Percentiles rank a stretch among this genome's conserved stretches.
Conservation (phyloP, 1,140 invertebrate genomes). For the Bombus fervidus region DNA sequence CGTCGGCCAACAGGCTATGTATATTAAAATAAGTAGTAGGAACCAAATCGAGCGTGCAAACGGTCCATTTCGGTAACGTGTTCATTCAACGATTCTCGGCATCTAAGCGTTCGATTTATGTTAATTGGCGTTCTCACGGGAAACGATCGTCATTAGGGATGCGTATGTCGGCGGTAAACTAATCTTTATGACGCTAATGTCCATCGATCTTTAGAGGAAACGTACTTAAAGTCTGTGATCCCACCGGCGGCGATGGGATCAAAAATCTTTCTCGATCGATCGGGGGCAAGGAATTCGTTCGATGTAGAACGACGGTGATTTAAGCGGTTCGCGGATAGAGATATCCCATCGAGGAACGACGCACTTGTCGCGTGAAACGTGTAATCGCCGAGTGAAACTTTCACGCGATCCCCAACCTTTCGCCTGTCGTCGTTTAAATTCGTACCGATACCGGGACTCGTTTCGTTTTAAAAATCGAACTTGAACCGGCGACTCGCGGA, state of each 20-base stretch:
- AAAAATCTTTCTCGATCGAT: background rate
- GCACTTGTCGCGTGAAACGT: background rate
- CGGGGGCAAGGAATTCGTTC: background rate
- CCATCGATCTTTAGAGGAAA: background rate
- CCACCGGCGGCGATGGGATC: background rate
- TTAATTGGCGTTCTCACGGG: background rate
- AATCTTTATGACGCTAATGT: conserved; percentile 3
- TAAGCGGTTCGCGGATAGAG: background rate
- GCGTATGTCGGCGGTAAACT: background rate
- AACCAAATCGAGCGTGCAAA: background rate
- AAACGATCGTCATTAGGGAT: background rate
- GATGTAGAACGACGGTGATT: background rate
- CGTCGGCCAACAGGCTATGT: too few species aligned
- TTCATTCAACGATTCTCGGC: background rate
- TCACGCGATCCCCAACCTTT: background rate
- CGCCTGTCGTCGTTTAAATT: background rate
- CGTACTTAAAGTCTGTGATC: background rate
- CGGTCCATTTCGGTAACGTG: background rate
- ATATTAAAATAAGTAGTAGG: too few species aligned
- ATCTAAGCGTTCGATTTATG: background rate
- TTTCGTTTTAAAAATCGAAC: background rate
- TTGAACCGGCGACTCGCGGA: too few species aligned
- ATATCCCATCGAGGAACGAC: background rate
- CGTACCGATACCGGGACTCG: background rate
- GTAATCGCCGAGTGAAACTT: background rate